Conservation (phyloP, 2,888 invertebrate genomes). For the Cactoblastis cactorum region DNA sequence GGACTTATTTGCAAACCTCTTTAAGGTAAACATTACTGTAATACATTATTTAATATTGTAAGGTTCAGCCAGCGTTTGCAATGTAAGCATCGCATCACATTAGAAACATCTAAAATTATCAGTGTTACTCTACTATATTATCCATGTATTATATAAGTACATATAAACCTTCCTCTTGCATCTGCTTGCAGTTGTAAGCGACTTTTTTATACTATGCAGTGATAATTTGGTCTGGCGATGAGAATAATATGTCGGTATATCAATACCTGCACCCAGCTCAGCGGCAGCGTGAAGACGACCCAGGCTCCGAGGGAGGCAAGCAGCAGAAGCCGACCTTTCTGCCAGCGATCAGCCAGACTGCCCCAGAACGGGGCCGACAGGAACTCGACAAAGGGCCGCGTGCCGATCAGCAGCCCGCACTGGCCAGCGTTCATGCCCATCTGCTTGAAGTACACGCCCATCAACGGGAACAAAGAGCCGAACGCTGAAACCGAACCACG, state of each 20-base stretch:
- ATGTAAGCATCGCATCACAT: too few relatives aligned
- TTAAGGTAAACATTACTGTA: too few relatives aligned
- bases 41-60: too few relatives aligned
- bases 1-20: too few relatives aligned
- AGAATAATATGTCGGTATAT: not conserved
- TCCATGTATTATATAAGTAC: too few relatives aligned
- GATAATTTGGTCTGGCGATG: too few relatives aligned
- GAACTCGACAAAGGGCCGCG: conserved; percentile 98
- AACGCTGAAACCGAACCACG: conserved; percentile 81
- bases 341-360: conserved; percentile 93
- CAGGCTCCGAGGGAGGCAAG: conserved; percentile 95
- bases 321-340: conserved; percentile 91
- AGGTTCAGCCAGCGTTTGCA: too few relatives aligned
- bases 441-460: conserved; percentile 99
- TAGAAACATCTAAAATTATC: too few relatives aligned
- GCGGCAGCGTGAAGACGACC: conserved; percentile 97
- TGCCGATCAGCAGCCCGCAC: conserved; percentile 95
- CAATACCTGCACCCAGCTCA: conserved; percentile 88
- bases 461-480: conserved; percentile 97
- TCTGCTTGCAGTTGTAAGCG: too few relatives aligned
- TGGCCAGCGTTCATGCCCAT: conserved; percentile 99
- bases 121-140: too few relatives aligned
- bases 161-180: too few relatives aligned
- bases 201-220: too few relatives aligned
- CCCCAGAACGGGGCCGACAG: conserved; percentile 99